A percentile compares a stretch with the other conserved stretches of the same genome.
Conservation (phyloP, 2,888 invertebrate species). For the Dicycla oo region DNA sequence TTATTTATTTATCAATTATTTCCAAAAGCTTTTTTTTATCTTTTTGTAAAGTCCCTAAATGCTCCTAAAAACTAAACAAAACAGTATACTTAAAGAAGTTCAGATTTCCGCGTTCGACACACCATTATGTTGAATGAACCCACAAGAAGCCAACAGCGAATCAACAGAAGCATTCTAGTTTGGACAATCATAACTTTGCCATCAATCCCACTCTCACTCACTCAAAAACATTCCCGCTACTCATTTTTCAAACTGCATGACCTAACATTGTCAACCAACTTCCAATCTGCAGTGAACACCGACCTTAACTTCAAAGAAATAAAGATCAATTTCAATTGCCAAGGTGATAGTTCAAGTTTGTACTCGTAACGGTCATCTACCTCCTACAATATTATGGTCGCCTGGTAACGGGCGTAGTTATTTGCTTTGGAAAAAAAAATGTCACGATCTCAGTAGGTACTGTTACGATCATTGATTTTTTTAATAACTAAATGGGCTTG, state of each 20-base stretch:
- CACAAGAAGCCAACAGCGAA: slow-evolving; percentile 44
- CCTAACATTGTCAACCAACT: slow-evolving; percentile 40
- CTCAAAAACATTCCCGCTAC: background rate
- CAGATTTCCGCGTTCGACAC: slow-evolving; percentile 41
- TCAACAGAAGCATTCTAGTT: slow-evolving; percentile 59
- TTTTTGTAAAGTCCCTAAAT: background rate
- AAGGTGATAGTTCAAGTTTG: slow-evolving; percentile 39
- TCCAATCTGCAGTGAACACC: slow-evolving; percentile 15
- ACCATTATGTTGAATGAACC: slow-evolving; percentile 53
- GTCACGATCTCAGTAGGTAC: slow-evolving; percentile 64
- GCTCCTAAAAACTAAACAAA: slow-evolving; percentile 30
- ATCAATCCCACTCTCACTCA: background rate
- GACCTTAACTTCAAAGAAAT: background rate
- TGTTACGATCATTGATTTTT: slow-evolving; percentile 65
- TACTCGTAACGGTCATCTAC: slow-evolving; percentile 79
- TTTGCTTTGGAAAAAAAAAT: slow-evolving; percentile 74
- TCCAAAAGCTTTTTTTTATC: background rate
- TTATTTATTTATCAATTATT: slow-evolving; percentile 4
- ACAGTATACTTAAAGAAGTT: slow-evolving; percentile 26
- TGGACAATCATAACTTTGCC: slow-evolving; percentile 54
- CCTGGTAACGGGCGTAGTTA: slow-evolving; percentile 79
- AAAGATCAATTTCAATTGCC: slow-evolving; percentile 46
- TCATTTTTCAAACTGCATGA: slow-evolving; percentile 41
- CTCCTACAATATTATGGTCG: slow-evolving; percentile 78
- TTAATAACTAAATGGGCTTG: slow-evolving; percentile 38